Evolutionary conservation across 1,140 invertebrate species (phyloP), one percentile per base, ranked within the genome.

Genomic region (Cyclargus thomasi): DNA sequence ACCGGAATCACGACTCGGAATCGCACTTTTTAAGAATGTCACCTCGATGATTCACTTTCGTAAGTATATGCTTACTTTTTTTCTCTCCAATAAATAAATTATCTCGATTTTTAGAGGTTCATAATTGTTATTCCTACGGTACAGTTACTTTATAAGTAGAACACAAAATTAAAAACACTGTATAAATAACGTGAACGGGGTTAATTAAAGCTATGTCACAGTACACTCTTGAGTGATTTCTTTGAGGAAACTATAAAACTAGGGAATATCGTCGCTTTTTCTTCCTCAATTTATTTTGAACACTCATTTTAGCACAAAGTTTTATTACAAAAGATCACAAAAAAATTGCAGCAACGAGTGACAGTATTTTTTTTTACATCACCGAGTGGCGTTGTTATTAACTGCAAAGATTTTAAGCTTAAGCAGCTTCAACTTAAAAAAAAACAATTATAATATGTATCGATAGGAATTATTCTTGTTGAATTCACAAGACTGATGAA

Each of bases 111-210:
- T 16, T 11, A 47, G 39, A 47, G 11, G 39, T 47, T 47, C 10
- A 47, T 47, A 16, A 47, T 47, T 53, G 22, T 74, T 70, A 62
- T 68, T 69, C 69, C 63, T 62, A 62, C 67, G 67, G 69, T 74
- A 76, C 74, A 76, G 74, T 76, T 76, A 76, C 55, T 65, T 67
- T 65, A 62, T 69, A 75, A 72, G 73, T 75, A 63, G 70, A 29
- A 29, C 65, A 70, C 71, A 67, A 70, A 47, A 47, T 47, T 11
- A 47, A 47, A 47, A 70, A 72, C 70, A 67, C 67, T 62, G 39
- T n/a, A 66, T 47, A 68, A 63, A 18, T 47, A 57, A 62, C 53
- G 29, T 62, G 36, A 64, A 64, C 53, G 29, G 21, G 35, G 62
- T 59, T 18, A 59, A 20, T 21, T 18, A 20, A 18, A 20, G 10